These are phyloP conservation scores for Echinometra lucunter DNA, from an alignment of 53 echinoderm and acorn worm genomes.

Conservation along the genomic window DNA sequence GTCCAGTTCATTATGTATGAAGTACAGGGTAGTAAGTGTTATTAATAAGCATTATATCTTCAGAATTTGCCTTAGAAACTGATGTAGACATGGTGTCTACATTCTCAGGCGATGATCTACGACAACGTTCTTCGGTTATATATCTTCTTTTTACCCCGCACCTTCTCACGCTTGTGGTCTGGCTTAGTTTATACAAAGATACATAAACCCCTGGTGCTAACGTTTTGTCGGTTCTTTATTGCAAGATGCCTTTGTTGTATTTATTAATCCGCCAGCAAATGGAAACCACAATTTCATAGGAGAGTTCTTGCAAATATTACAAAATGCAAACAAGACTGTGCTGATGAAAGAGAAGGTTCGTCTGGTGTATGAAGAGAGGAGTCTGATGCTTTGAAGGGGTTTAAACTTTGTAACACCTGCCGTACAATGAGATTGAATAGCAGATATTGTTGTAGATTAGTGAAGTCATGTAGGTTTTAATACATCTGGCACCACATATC, in stretches of 20 bases:
- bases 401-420: conserved; percentile 39
- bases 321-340: conserved; percentile 34
- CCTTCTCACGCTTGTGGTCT: neutral
- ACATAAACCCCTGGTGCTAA: conserved; percentile 38
- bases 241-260: conserved; percentile 29
- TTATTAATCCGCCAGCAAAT: conserved; percentile 7
- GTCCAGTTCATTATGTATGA: neutral
- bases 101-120: conserved; percentile 33
- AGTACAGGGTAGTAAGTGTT: conserved; percentile 53
- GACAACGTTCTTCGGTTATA: neutral
- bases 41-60: conserved; percentile 54
- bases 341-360: neutral
- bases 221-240: conserved; percentile 46
- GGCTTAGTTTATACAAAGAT: conserved; percentile 21
- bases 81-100: conserved; percentile 56
- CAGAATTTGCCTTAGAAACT: conserved; percentile 16
- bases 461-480: conserved; percentile 60
- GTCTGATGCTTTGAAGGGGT: neutral
- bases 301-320: conserved; percentile 31
- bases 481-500: conserved; percentile 53
- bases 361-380: neutral
- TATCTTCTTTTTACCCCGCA: neutral
- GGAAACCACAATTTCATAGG: conserved; percentile 47
- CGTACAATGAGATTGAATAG: conserved; percentile 1
- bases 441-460: conserved; percentile 59